A percentile compares a stretch with the other conserved stretches of the same genome.
phyloP scores from a whole-genome alignment of 2,797 vertebrate species.

The Arrhamphus sclerolepis region DNA sequence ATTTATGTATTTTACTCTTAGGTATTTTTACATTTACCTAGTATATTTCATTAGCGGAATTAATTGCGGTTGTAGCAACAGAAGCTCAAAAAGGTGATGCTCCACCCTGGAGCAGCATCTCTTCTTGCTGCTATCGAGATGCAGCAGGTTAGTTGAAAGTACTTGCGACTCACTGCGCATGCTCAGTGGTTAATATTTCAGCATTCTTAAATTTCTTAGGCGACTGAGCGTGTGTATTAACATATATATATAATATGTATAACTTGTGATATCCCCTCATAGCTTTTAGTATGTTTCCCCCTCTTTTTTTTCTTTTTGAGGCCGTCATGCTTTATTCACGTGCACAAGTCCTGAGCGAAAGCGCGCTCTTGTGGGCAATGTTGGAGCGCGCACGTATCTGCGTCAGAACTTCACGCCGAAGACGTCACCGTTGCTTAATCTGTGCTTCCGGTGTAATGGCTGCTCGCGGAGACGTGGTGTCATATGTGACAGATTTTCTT shows the following conservation, averaged over 20 bases:
- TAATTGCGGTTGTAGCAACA: too few species aligned
- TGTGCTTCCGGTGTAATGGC: slow-evolving; percentile 80
- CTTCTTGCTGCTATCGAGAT: not conserved
- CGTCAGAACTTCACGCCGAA: slow-evolving; percentile 28
- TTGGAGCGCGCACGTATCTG: slow-evolving; percentile 47
- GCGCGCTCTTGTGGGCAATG: slow-evolving; percentile 23
- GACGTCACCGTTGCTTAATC: slow-evolving; percentile 18
- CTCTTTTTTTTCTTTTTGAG: not conserved
- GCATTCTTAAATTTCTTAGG: too few species aligned
- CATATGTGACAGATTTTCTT: slow-evolving; percentile 11
- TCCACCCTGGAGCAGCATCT: too few species aligned
- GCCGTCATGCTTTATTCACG: not conserved
- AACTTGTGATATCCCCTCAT: too few species aligned
- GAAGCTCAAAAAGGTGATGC: too few species aligned
- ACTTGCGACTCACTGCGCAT: not conserved
- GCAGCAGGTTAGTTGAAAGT: not conserved
- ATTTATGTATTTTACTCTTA: too few species aligned
- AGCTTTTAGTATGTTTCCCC: too few species aligned
- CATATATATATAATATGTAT: too few species aligned
- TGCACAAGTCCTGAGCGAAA: not conserved
- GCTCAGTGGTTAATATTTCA: not conserved
- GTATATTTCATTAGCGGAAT: too few species aligned
- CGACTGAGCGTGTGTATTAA: too few species aligned
- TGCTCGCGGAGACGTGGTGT: slow-evolving; percentile 45
- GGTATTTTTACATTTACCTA: too few species aligned